These are phyloP conservation scores for Drosophila affinis DNA, from an alignment of 2,888 invertebrate species.

Conservation along the genomic window DNA sequence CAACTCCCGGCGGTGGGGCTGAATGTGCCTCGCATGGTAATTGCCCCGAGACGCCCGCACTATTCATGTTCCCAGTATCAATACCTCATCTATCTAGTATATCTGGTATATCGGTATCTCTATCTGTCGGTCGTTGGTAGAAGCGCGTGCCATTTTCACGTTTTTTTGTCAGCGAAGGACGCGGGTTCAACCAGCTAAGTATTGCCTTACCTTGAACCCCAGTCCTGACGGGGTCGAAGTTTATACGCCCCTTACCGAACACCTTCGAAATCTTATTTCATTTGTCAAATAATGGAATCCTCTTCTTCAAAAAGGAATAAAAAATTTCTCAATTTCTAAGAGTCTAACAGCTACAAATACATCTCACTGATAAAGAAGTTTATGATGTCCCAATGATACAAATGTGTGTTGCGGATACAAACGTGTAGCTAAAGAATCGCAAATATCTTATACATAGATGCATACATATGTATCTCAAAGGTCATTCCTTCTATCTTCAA, in stretches of 20 bases:
- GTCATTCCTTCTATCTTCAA: too few species aligned
- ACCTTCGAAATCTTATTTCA: too few species aligned
- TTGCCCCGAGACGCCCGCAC: slow-evolving; percentile 63
- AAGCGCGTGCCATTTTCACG: neutral
- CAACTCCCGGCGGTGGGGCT: slow-evolving; percentile 28
- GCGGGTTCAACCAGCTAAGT: slow-evolving; percentile 15
- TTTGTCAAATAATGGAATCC: neutral
- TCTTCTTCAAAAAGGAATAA: neutral
- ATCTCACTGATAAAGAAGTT: too few species aligned
- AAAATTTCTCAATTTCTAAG: too few species aligned
- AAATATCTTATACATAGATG: too few species aligned
- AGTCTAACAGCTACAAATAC: neutral
- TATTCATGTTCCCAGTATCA: slow-evolving; percentile 14
- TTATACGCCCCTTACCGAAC: neutral
- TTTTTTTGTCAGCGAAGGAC: slow-evolving; percentile 48
- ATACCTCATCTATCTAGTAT: slow-evolving; percentile 32
- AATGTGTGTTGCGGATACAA: too few species aligned
- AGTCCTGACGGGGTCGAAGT: neutral
- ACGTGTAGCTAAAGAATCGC: too few species aligned
- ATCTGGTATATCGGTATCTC: neutral
- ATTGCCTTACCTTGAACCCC: slow-evolving; percentile 10
- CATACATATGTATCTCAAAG: too few species aligned
- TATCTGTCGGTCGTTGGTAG: neutral
- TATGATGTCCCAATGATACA: too few species aligned
- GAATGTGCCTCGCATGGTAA: slow-evolving; percentile 66